Base-by-base conservation (phyloP, 2,888 invertebrate species). In the Pachymerium ferrugineum region DNA sequence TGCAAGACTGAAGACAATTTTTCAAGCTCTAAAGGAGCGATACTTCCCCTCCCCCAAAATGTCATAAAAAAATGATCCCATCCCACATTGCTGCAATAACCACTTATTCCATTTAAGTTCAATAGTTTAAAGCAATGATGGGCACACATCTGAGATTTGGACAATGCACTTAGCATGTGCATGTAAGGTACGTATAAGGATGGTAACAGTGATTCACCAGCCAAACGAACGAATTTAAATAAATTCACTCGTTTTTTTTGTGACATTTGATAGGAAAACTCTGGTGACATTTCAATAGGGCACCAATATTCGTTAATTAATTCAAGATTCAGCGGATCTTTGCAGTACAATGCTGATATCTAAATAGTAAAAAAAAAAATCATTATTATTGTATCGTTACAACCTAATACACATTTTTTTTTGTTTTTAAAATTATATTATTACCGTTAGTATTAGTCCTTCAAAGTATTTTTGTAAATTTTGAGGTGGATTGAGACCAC, bases 21-120 rank as follows among this genome's bases (percentile, higher is more conserved):
- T 77, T 93, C 91, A 72, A 95, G 88, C 83, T 93, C 93, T 79
- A 89, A 88, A 0, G 90, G 90, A 19, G 89, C 89, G 73, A 93
- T 92, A 25, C 87, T 88, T 76, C 88, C 86, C 72, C 76, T 76
- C 29, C 84, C 83, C 75, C 83, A 88, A 70, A 97, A 86, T 0
- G 94, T 92, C 33, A 85, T 85, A 80, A 93, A 93, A 80, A 94
- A 92, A 80, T 93, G 93, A 80, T 93, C 92, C 91, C 92, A 92
- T 0, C 91, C 90, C 16, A 93, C 82, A 33, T 82, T 82, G 76
- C 81, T 83, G 42, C 81, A 81, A 47, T 83, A 83, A 31, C 80
- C 81, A 33, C 82, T 85, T 8, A 62, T 77, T 69, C 88, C 85
- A 77, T 89, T 88, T 77, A 89, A 88, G 80, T 91, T 91, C 16